Evolutionary conservation across 2,113 vertebrate species (phyloP), one percentile per base, ranked within the genome.

Genomic region (Callorhinus ursinus): DNA sequence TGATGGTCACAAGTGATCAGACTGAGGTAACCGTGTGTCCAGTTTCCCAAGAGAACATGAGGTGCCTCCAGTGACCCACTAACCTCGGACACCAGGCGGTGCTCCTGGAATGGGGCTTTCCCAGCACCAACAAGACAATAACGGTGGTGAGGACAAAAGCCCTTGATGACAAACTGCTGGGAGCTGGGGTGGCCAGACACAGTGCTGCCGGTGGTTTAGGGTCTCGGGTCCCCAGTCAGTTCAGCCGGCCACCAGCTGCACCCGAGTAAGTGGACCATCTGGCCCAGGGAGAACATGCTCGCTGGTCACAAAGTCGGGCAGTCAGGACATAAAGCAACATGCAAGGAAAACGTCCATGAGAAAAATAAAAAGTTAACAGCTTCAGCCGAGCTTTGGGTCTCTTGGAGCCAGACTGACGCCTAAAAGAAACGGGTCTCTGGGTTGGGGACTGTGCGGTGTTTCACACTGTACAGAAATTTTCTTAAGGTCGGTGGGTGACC

Each of bases 381-480:
- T 28, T 63, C 67, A 36, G 67, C 67, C 7, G 18, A 36, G n/a
- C 67, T 19, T 7, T 8, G 67, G 67, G 33, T 36, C 33, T n/a
- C 33, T 69, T 7, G 3, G n/a, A 16, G n/a, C 67, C 67, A 19
- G 8, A 0, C n/a, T 1, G 18, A 10, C 0, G n/a, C n/a, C 67
- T 4, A 7, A n/a, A 16, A 18, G 65, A 33, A 7, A n/a, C 16
- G 16, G 3, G 33, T 33, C 67, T 9, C n/a, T 6, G n/a, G 18
- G n/a, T 10, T 7, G n/a, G 7, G 8, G 67, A 19, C 18, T 10
- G 7, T 7, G 8, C 21, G 18, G n/a, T 7, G 67, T 8, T 18
- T 71, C n/a, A 1, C 63, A 6, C n/a, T 10, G n/a, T 4, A 36
- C 18, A 1, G 33, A 21, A 67, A 19, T 1, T 19, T 33, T 65